Percentiles rank a stretch among this genome's conserved stretches.
phyloP scores from a whole-genome alignment of 2,113 vertebrate species.

The Hipposideros armiger region DNA sequence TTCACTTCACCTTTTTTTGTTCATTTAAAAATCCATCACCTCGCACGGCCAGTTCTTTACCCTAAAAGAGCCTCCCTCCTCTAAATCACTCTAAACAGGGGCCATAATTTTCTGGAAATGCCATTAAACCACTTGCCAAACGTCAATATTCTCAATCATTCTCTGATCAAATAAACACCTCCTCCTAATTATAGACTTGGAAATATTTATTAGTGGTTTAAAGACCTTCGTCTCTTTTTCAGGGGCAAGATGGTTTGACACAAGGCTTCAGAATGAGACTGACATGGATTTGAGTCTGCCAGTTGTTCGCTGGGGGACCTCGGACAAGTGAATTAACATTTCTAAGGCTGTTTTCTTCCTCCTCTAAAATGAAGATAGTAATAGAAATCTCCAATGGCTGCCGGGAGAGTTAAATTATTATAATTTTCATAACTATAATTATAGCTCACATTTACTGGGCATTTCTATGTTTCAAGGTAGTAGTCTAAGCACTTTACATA shows the following conservation, averaged over 20 bases:
- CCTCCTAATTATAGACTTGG: neutral
- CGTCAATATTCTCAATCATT: neutral
- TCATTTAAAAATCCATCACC: neutral
- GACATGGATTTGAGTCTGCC: neutral
- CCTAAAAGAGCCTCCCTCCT: neutral
- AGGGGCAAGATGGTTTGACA: neutral
- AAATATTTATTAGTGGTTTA: neutral
- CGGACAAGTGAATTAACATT: neutral
- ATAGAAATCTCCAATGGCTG: neutral
- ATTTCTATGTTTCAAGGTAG: neutral
- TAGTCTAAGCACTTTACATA: neutral
- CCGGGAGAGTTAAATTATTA: neutral
- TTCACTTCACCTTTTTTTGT: neutral
- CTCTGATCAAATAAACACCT: neutral
- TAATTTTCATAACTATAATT: neutral
- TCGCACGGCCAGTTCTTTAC: neutral
- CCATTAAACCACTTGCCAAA: neutral
- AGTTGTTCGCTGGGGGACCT: neutral
- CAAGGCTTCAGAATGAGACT: neutral
- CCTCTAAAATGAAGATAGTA: neutral
- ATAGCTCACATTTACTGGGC: neutral
- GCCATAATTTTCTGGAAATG: slow-evolving; percentile 8
- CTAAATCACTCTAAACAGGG: neutral
- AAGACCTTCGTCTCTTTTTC: neutral
- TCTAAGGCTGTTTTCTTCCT: neutral